Evolutionary conservation across 2,113 vertebrate species (phyloP).

Genomic region (Thamnophis sirtalis): DNA sequence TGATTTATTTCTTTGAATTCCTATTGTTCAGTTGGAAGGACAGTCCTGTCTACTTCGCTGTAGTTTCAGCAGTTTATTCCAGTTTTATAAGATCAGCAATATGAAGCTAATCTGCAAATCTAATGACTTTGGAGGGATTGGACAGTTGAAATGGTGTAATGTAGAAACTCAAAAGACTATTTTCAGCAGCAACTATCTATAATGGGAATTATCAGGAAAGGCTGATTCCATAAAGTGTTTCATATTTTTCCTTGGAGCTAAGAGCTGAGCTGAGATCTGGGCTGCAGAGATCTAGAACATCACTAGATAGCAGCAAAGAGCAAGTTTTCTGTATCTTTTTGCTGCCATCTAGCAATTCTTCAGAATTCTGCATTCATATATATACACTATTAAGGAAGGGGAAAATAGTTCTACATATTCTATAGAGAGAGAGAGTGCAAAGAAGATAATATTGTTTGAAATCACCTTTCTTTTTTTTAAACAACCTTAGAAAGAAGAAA

Average conservation of each 20-base stretch:
- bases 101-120: background rate
- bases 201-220: background rate
- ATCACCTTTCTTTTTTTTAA: background rate
- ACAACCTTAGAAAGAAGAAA: background rate
- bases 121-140: background rate
- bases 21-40: background rate
- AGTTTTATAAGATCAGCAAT: background rate
- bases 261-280: background rate
- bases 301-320: background rate
- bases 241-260: background rate
- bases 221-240: background rate
- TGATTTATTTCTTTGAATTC: background rate
- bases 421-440: background rate
- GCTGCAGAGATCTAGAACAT: background rate
- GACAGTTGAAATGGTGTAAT: background rate
- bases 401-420: background rate
- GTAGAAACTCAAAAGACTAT: background rate
- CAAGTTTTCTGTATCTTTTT: background rate
- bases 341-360: background rate
- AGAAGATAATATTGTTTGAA: background rate
- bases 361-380: background rate
- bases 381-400: background rate
- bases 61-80: background rate
- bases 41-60: background rate
- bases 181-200: background rate